Percentiles rank a stretch among this genome's conserved stretches.
phyloP scores from a whole-genome alignment of 2,113 vertebrate genomes.

The Corythornis vintsioides region DNA sequence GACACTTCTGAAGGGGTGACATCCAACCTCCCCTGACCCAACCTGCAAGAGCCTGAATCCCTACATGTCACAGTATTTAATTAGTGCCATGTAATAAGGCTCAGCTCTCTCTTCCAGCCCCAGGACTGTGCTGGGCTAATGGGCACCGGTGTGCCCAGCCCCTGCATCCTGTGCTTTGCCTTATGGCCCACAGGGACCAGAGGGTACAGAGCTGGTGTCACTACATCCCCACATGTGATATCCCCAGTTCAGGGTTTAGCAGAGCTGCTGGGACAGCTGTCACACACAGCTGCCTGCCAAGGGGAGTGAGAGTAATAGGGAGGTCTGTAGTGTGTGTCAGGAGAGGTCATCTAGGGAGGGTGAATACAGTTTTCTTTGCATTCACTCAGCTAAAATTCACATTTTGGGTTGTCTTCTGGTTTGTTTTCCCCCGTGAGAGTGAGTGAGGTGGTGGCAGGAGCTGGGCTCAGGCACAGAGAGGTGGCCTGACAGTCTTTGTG shows the following conservation, averaged over 20 bases:
- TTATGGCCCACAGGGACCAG: fast-evolving
- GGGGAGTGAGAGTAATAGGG: background rate
- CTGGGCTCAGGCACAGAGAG: background rate
- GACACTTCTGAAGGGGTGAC: background rate
- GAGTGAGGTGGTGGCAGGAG: fast-evolving
- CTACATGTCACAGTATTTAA: fast-evolving
- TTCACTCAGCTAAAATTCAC: background rate
- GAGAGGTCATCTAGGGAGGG: background rate
- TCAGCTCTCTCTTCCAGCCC: background rate
- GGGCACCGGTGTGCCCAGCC: fast-evolving
- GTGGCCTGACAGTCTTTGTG: background rate
- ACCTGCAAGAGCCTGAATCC: background rate
- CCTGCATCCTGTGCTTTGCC: fast-evolving
- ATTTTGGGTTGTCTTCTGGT: background rate
- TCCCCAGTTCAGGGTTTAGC: background rate
- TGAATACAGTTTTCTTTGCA: fast-evolving
- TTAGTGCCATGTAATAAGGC: background rate
- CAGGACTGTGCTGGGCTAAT: background rate
- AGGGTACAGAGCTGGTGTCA: background rate
- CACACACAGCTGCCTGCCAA: background rate
- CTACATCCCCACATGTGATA: fast-evolving
- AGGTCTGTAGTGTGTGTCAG: fast-evolving
- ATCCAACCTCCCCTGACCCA: background rate
- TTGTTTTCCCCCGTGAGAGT: background rate
- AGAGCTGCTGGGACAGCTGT: background rate